Evolutionary conservation across 2,797 vertebrate species (phyloP).

Genomic region (Chelidonichthys spinosus): DNA sequence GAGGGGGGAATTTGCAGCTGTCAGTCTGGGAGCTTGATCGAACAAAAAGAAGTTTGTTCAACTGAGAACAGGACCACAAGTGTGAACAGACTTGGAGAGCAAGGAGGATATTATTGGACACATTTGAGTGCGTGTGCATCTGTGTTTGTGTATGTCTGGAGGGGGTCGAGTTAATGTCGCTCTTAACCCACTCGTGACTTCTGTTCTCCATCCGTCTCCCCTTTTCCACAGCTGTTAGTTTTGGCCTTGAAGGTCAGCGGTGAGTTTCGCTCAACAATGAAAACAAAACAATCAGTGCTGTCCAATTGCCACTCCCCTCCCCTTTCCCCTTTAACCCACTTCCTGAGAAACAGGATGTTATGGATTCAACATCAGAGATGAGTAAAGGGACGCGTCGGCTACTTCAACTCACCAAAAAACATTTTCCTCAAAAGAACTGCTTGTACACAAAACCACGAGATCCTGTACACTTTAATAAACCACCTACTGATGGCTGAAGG

Average conservation of each 20-base stretch:
- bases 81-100: constrained; percentile 38
- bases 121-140: constrained; percentile 3
- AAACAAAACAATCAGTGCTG: constrained; percentile 77
- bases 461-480: constrained; percentile 24
- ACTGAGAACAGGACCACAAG: constrained; percentile 39
- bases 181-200: constrained; percentile 38
- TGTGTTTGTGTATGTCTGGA: neutral
- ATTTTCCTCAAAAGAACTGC: constrained; percentile 29
- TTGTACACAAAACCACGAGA: constrained; percentile 21
- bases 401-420: constrained; percentile 37
- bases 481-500: constrained; percentile 1
- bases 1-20: constrained; percentile 75
- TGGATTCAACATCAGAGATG: constrained; percentile 70
- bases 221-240: constrained; percentile 63
- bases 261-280: constrained; percentile 75
- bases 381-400: constrained; percentile 36
- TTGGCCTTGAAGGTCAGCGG: constrained; percentile 66
- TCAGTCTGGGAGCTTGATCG: constrained; percentile 59
- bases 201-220: constrained; percentile 16
- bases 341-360: constrained; percentile 84
- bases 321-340: constrained; percentile 57
- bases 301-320: constrained; percentile 41
- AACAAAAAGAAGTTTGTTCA: constrained; percentile 80
- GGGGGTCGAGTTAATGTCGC: constrained; percentile 10
- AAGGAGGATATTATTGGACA: constrained; percentile 35